phyloP scores from a whole-genome alignment of 2,113 vertebrate species.

The Embiotoca jacksoni region DNA sequence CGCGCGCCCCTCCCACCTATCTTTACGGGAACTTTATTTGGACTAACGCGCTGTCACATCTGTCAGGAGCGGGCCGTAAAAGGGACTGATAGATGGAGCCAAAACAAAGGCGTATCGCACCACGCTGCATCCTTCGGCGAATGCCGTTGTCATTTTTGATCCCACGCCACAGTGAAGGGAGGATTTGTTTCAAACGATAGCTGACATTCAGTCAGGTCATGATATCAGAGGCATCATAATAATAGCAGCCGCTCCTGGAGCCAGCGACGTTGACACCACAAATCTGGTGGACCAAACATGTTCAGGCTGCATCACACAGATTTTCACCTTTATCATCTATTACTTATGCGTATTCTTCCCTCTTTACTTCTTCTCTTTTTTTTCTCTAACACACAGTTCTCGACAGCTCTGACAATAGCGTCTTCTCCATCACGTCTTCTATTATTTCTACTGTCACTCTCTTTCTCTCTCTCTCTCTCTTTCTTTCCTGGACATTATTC shows the following conservation, averaged over 20 bases:
- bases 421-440: slow-evolving; percentile 38
- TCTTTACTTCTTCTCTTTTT: background rate
- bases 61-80: slow-evolving; percentile 30
- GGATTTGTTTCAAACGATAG: slow-evolving; percentile 35
- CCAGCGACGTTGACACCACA: slow-evolving; percentile 21
- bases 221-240: slow-evolving; percentile 13
- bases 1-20: slow-evolving; percentile 32
- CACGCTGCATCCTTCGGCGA: background rate
- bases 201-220: slow-evolving; percentile 32
- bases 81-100: slow-evolving; percentile 54
- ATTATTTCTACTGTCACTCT: slow-evolving; percentile 49
- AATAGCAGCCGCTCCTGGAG: slow-evolving; percentile 5
- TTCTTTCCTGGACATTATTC: slow-evolving; percentile 50
- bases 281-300: slow-evolving; percentile 44
- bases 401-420: slow-evolving; percentile 25
- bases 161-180: background rate
- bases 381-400: slow-evolving; percentile 1
- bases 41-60: slow-evolving; percentile 64
- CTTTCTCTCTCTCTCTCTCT: slow-evolving; percentile 32
- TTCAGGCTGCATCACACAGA: slow-evolving; percentile 7
- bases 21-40: slow-evolving; percentile 67
- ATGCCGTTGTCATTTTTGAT: slow-evolving; percentile 24
- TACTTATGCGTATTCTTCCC: background rate
- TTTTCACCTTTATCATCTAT: background rate
- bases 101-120: slow-evolving; percentile 39